Base-by-base conservation (phyloP, 2,797 vertebrate species). In the Gadopsis bispinosus region DNA sequence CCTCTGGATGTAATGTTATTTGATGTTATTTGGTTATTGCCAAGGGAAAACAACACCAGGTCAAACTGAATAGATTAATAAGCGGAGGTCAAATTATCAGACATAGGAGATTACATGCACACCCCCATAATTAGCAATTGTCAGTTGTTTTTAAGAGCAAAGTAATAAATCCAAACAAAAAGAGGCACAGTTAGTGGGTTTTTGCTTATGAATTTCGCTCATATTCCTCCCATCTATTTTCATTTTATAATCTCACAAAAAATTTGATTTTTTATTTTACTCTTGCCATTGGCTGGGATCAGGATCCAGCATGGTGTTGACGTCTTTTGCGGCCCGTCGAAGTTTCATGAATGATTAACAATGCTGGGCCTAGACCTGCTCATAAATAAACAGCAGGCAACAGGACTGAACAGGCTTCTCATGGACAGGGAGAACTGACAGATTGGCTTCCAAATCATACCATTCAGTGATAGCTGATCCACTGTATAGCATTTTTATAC, bases 301-400 rank as follows among this genome's bases (percentile, higher is more conserved):
- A 84, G 83, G 87, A 94, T 93, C 83, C 79, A 80, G 88, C 87
- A 71, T 89, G 84, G 83, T 92, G 90, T 91, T 92, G 92, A 93
- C 91, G 94, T 91, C 81, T 89, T 86, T 87, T 88, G 81, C 65
- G 67, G 87, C 87, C 90, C 85, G 75, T 92, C 89, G 75, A 90
- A 91, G 87, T 92, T 93, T 94, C 94, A 95, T 95, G 92, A 95
- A 95, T 95, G 94, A 96, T 95, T 95, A 95, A 95, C 93, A 91
- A 79, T 58, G 43, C 87, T 80, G 84, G 86, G 92, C 92, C 88
- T 72, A 88, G 91, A 95, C 91, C 83, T 88, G 85, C 93, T 95
- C 94, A 95, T 95, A 95, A 95, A 96, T 95, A 95, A 95, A 94
- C 93, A 95, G 88, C 89, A 94, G 93, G 89, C 88, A 88, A 88